A percentile compares a stretch with the other conserved stretches of the same genome.
Conservation (phyloP, 2,797 vertebrate genomes). For the Ataeniobius toweri region DNA sequence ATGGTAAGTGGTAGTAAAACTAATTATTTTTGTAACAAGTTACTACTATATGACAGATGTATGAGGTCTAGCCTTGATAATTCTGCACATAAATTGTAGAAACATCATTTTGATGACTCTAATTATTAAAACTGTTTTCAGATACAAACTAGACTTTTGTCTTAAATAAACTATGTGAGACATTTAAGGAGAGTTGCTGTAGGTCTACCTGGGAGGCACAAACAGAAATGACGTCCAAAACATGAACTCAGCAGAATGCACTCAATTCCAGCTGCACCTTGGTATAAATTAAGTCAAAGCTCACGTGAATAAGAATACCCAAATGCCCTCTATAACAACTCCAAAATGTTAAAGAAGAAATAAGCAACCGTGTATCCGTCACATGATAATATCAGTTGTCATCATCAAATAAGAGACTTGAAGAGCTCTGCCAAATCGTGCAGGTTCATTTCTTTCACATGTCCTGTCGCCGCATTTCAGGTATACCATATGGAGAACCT, state of each 20-base stretch:
- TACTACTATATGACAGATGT: neutral
- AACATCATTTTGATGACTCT: conserved; percentile 18
- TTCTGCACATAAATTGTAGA: conserved; percentile 1
- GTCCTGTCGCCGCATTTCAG: too few species aligned
- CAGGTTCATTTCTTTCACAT: too few species aligned
- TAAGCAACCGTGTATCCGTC: too few species aligned
- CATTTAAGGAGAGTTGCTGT: neutral
- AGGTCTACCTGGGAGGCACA: neutral
- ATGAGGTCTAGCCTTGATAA: neutral
- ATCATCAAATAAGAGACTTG: too few species aligned
- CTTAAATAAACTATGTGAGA: neutral
- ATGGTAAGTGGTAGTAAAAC: conserved; percentile 10
- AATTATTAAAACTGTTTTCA: conserved; percentile 50
- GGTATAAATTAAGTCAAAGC: neutral
- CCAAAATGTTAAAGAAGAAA: neutral
- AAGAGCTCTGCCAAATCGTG: too few species aligned
- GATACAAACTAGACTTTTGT: conserved; percentile 13
- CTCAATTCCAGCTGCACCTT: too few species aligned
- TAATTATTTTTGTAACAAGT: conserved; percentile 7
- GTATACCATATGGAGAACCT: too few species aligned
- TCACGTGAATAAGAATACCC: neutral
- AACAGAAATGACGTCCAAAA: neutral
- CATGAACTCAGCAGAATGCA: neutral
- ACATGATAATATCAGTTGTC: too few species aligned
- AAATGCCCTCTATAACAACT: neutral